A percentile compares a stretch with the other conserved stretches of the same genome.
These are phyloP conservation scores for Parascotia fuliginaria DNA, from an alignment of 2,888 invertebrate species.

Conservation along the genomic window DNA sequence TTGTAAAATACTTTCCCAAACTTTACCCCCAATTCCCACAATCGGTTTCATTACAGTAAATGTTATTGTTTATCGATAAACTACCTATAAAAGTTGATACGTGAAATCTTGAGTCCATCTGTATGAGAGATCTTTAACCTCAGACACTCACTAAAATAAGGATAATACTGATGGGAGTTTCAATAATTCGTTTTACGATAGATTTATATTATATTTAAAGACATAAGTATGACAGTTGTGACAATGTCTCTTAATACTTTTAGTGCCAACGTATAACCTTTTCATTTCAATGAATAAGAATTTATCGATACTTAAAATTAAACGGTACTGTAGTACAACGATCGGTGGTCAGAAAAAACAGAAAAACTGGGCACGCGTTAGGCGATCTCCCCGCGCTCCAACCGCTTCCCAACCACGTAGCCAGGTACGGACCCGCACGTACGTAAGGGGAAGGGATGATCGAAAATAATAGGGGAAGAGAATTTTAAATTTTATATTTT, in stretches of 20 bases:
- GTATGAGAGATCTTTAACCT: constrained; percentile 53
- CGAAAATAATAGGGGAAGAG: constrained; percentile 86
- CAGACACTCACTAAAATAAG: constrained; percentile 55
- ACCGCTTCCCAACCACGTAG: constrained; percentile 59
- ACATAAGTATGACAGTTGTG: constrained; percentile 54
- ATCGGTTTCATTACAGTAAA: constrained; percentile 49
- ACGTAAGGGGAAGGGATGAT: constrained; percentile 84
- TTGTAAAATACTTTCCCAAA: too few species aligned
- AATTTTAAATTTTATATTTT: constrained; percentile 85
- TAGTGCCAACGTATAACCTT: constrained; percentile 28
- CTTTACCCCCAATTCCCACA: constrained; percentile 38
- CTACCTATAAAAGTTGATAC: constrained; percentile 54
- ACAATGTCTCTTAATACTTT: constrained; percentile 41
- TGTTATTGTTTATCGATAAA: constrained; percentile 56
- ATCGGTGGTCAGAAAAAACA: constrained; percentile 75
- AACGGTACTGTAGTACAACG: constrained; percentile 31
- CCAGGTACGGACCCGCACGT: constrained; percentile 84
- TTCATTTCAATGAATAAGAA: constrained; percentile 11
- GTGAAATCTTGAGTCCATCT: constrained; percentile 53
- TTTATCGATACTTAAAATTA: neutral
- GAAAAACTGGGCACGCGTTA: constrained; percentile 81
- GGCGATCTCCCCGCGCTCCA: constrained; percentile 53
- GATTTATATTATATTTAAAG: constrained; percentile 60
- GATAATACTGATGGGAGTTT: constrained; percentile 59
- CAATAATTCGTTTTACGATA: constrained; percentile 60